A percentile compares a stretch with the other conserved stretches of the same genome.
Conservation (phyloP, 2,888 invertebrate genomes). For the Kuschelorhynchus macadamiae region DNA sequence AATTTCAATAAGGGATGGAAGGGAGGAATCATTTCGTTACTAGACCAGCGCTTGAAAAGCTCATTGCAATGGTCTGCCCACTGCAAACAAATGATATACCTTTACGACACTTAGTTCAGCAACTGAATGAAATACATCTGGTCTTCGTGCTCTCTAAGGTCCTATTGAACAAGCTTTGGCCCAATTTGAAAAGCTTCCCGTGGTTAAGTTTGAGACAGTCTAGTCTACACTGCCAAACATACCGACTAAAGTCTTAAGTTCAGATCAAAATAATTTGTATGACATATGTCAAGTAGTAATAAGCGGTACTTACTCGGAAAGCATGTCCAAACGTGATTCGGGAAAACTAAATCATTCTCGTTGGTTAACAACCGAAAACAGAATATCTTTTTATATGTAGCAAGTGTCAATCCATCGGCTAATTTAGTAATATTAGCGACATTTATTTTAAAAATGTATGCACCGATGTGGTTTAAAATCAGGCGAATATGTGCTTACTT, state of each 20-base stretch:
- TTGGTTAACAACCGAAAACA: constrained; percentile 3
- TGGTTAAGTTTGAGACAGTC: constrained; percentile 5
- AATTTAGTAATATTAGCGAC: constrained; percentile 5
- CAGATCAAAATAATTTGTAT: constrained; percentile 20
- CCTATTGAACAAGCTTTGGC: too few relatives aligned
- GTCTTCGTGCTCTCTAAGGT: background rate
- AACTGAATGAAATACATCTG: constrained; percentile 14
- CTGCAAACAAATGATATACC: constrained; percentile 23
- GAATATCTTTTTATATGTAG: constrained; percentile 9
- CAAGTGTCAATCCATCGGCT: background rate
- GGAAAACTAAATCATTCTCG: constrained; percentile 7
- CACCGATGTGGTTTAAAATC: constrained; percentile 9
- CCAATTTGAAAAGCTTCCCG: constrained; percentile 11
- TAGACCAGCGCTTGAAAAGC: constrained; percentile 9
- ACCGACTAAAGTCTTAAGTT: constrained; percentile 8
- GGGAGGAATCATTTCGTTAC: constrained; percentile 19
- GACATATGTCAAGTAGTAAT: constrained; percentile 15
- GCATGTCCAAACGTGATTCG: background rate
- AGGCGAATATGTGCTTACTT: too few relatives aligned
- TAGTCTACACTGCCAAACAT: constrained; percentile 11
- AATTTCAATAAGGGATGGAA: background rate
- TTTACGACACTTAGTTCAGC: constrained; percentile 12
- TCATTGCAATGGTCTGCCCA: constrained; percentile 25
- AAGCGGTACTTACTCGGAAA: constrained; percentile 9
- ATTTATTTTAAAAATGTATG: constrained; percentile 11